Percentiles rank a stretch among this genome's conserved stretches.
phyloP scores from a whole-genome alignment of 2,113 vertebrate species.

The Sterrhoptilus dennistouni region DNA sequence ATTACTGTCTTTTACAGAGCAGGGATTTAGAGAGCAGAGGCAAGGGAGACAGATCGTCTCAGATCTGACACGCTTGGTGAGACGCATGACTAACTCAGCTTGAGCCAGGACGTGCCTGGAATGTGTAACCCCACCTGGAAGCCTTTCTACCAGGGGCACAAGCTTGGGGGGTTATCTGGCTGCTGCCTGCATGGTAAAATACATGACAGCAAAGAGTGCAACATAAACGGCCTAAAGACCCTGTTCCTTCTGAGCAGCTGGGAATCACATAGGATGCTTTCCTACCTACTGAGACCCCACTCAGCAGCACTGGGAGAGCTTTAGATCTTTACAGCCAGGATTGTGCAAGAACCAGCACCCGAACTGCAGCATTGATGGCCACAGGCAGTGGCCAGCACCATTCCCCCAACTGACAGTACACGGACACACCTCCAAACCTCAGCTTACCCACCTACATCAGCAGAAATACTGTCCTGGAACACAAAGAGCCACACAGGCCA shows the following conservation, averaged over 20 bases:
- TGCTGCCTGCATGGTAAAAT: background rate
- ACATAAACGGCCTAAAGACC: background rate
- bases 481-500: background rate
- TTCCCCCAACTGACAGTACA: rapidly evolving
- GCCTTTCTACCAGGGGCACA: background rate
- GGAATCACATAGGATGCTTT: background rate
- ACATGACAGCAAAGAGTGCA: background rate
- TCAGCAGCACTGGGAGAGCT: background rate
- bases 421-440: background rate
- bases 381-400: rapidly evolving
- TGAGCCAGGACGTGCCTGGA: constrained; percentile 40
- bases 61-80: background rate
- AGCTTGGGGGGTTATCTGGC: background rate
- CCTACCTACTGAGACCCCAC: background rate
- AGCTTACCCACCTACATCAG: background rate
- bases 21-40: background rate
- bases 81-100: constrained; percentile 45
- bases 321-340: background rate
- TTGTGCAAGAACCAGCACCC: background rate
- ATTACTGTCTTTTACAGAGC: background rate
- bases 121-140: background rate
- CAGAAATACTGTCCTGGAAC: background rate
- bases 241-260: background rate
- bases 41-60: background rate
- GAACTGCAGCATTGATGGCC: background rate